Base-by-base conservation (phyloP, 64 coral and sea anemone species). In the Astreopora myriophthalma region DNA sequence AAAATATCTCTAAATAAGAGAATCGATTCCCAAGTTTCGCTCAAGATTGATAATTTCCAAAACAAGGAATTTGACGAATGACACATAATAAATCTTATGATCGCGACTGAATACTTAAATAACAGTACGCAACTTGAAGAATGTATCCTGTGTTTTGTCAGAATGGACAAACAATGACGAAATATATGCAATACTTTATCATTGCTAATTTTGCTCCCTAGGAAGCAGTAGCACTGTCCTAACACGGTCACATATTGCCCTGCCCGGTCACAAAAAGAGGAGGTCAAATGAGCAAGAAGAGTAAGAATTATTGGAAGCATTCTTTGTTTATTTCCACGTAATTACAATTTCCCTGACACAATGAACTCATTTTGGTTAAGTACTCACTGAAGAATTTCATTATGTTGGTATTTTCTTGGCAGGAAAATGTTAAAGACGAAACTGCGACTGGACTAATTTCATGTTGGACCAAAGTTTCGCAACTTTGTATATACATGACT, bases 171-270 rank as follows among this genome's bases (percentile, higher is more conserved):
- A 20, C 5, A 58, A 2, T 16, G 5, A 12, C 3, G 13, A 58
- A 58, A 2, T 11, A 3, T 58, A 3, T 58, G 17, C 2, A 11
- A 58, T 64, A 26, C 20, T 24, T 64, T 64, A 6, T 2, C 20
- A 6, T 4, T n/a, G 3, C 5, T 12, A 19, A 3, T 40, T 61
- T 79, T 52, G 48, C 22, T 24, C 16, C 62, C 13, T 28, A 92
- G 92, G 92, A 8, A 55, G 55, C n/a, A 79, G 84, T n/a, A 93
- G 92, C 19, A 57, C 92, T 2, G 75, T 93, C 4, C 33, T 93
- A 31, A 80, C 92, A 6, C 85, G 79, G 34, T 86, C 85, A 40
- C 85, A 71, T 73, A 68, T 87, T 17, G 63, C 84, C 5, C 19
- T 71, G 2, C 52, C 29, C 19, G 66, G 27, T 38, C 84, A 87